phyloP scores from a whole-genome alignment of 2,113 vertebrate species.

The Geococcyx californianus region DNA sequence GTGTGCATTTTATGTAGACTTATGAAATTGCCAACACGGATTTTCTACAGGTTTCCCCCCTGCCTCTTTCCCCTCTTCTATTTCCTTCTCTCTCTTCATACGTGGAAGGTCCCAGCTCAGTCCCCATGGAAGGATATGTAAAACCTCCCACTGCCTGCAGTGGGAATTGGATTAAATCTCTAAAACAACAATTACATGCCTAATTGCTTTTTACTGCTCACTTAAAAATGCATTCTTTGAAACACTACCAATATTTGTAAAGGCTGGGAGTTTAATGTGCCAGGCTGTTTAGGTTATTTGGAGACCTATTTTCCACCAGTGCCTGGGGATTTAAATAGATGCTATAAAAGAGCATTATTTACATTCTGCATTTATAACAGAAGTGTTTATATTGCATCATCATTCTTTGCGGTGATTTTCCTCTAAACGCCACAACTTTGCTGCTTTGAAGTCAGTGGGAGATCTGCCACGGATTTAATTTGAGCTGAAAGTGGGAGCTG shows the following conservation, averaged over 20 bases:
- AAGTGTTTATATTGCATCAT: neutral
- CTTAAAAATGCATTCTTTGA: slow-evolving; percentile 66
- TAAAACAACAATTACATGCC: slow-evolving; percentile 61
- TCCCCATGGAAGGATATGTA: neutral
- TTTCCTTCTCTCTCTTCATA: neutral
- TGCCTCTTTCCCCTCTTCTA: too few relatives aligned
- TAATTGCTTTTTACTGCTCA: slow-evolving; percentile 64
- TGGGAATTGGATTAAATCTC: slow-evolving; percentile 44
- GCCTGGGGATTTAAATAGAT: slow-evolving; percentile 25
- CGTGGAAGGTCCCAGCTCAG: neutral
- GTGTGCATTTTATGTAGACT: neutral
- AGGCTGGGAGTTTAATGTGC: slow-evolving; percentile 39
- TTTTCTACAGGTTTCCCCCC: neutral
- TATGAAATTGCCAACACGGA: neutral
- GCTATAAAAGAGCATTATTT: slow-evolving; percentile 5
- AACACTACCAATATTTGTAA: slow-evolving; percentile 54
- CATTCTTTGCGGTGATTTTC: neutral
- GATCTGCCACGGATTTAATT: neutral
- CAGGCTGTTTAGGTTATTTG: slow-evolving; percentile 39
- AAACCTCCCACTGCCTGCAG: slow-evolving; percentile 11
- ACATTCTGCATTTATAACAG: neutral
- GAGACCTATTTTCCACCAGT: slow-evolving; percentile 20
- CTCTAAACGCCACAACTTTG: neutral
- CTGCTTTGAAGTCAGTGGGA: neutral
- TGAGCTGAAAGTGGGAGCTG: neutral